Conservation (phyloP, 92 coral and sea anemone species). For the Desmophyllum pertusum region DNA sequence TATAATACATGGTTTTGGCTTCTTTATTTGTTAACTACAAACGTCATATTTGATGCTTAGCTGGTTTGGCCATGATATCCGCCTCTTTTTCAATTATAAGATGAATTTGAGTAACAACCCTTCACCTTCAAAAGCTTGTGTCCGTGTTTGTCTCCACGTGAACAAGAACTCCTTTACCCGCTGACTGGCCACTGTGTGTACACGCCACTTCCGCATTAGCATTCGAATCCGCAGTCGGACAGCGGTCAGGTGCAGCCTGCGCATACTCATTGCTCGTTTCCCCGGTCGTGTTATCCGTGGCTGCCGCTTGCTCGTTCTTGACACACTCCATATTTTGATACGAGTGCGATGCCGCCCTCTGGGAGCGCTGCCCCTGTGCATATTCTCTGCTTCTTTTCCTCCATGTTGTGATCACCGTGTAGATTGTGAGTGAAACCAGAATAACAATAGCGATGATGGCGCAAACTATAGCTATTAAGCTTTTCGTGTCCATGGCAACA, state of each 20-base stretch:
- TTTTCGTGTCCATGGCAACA: conserved; percentile 49
- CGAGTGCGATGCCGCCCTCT: background rate
- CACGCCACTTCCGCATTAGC: background rate
- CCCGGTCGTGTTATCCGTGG: no score
- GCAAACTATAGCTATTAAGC: conserved; percentile 48
- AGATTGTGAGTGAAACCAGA: conserved; percentile 45
- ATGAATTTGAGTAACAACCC: background rate
- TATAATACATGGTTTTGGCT: no score
- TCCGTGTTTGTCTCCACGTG: background rate
- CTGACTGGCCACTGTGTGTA: background rate
- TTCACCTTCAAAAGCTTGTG: conserved; percentile 15
- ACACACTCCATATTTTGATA: conserved; percentile 12
- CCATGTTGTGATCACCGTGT: conserved; percentile 24
- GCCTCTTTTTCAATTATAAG: background rate
- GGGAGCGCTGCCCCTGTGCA: background rate
- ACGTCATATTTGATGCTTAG: background rate
- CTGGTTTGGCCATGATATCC: background rate
- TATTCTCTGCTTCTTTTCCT: conserved; percentile 18
- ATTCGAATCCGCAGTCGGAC: conserved; percentile 7
- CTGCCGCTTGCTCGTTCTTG: background rate
- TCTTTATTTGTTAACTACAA: no score
- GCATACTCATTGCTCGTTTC: background rate
- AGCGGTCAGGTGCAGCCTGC: background rate
- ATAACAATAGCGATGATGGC: conserved; percentile 48
- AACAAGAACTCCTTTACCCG: background rate